A percentile compares a stretch with the other conserved stretches of the same genome.
phyloP scores from a whole-genome alignment of 2,888 invertebrate species.

The Cyaniris semiargus region DNA sequence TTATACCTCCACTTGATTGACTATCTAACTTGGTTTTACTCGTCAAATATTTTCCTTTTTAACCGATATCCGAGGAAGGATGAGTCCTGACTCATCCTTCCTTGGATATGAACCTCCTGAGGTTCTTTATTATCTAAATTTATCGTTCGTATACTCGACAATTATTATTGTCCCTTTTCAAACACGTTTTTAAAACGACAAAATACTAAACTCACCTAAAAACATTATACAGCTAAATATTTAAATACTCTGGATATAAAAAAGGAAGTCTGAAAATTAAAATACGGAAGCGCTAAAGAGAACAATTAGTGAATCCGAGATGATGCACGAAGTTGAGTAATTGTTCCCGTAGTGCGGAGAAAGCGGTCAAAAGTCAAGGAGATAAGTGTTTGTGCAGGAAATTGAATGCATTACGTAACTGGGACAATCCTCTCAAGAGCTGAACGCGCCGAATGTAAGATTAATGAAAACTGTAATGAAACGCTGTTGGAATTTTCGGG shows the following conservation, averaged over 20 bases:
- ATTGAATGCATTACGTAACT: slow-evolving; percentile 75
- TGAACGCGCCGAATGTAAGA: slow-evolving; percentile 2
- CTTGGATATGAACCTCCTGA: no score
- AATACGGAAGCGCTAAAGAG: slow-evolving; percentile 5
- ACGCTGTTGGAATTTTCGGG: not conserved
- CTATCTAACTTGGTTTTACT: not conserved
- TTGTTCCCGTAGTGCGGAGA: slow-evolving; percentile 67
- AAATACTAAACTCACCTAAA: not conserved
- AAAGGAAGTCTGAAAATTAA: not conserved
- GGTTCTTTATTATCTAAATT: no score
- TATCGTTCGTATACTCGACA: no score
- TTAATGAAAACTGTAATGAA: not conserved
- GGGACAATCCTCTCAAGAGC: slow-evolving; percentile 56
- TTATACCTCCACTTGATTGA: not conserved
- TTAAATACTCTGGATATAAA: not conserved
- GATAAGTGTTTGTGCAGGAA: slow-evolving; percentile 78
- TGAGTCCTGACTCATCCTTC: no score
- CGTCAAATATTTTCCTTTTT: not conserved
- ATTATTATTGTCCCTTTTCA: no score
- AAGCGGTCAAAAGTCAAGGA: slow-evolving; percentile 79
- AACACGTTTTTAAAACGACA: not conserved
- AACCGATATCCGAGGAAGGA: no score
- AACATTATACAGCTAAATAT: not conserved
- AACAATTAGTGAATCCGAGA: slow-evolving; percentile 27
- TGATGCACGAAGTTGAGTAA: slow-evolving; percentile 35